Conservation (phyloP, 2,888 invertebrate species). For the Kryphioiulus occultus region DNA sequence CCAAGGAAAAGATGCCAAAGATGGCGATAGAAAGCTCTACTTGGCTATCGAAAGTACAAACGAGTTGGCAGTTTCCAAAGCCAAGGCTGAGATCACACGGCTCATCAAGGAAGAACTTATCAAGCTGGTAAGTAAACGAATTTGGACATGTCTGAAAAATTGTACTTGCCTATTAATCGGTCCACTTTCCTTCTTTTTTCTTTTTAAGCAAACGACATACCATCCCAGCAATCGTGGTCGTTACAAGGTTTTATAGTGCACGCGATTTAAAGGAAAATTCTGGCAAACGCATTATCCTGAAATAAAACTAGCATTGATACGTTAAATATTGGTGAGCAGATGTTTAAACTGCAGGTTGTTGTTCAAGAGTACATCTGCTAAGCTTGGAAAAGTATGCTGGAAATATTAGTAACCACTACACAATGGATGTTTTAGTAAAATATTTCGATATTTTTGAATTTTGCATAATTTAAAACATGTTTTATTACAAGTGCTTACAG, state of each 20-base stretch:
- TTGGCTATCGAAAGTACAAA: constrained; percentile 99
- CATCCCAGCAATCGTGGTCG: constrained; percentile 79
- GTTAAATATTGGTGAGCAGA: background rate
- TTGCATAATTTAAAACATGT: background rate
- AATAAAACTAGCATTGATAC: constrained; percentile 4
- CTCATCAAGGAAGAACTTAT: constrained; percentile 97
- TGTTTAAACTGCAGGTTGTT: too few relatives aligned
- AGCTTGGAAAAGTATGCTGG: background rate
- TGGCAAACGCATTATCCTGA: background rate
- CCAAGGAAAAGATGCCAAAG: constrained; percentile 84
- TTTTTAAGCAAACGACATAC: constrained; percentile 64
- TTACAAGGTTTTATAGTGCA: constrained; percentile 85
- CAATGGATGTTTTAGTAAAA: too few relatives aligned
- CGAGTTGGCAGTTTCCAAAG: constrained; percentile 88
- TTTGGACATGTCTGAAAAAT: background rate
- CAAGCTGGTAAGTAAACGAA: constrained; percentile 68
- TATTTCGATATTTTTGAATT: background rate
- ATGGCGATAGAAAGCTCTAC: constrained; percentile 94
- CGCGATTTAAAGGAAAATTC: background rate
- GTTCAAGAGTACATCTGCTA: too few relatives aligned
- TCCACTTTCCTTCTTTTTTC: constrained; percentile 48
- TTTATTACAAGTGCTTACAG: constrained; percentile 10
- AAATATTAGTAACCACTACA: background rate
- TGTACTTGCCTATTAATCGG: background rate
- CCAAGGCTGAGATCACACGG: constrained; percentile 95